Evolutionary conservation across 37 sponge, comb jelly and placozoan species (phyloP).

Genomic region (Oopsacas minuta): DNA sequence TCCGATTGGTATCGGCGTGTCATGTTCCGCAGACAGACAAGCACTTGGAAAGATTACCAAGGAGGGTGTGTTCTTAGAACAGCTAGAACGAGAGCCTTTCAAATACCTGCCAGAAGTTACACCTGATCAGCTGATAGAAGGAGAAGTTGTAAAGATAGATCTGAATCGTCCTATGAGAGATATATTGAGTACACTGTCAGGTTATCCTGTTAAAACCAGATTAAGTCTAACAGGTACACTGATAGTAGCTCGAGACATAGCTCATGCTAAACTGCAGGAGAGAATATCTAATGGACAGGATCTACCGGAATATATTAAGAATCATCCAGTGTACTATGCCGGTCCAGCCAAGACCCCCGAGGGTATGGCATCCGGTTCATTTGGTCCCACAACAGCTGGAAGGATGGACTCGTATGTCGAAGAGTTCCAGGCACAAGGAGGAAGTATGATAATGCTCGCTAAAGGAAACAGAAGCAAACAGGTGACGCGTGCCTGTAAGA

Average conservation of each 20-base stretch:
- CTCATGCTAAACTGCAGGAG: slow-evolving; percentile 39
- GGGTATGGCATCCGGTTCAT: slow-evolving; percentile 34
- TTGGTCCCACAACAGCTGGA: slow-evolving; percentile 42
- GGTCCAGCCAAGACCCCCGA: slow-evolving; percentile 44
- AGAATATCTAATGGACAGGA: slow-evolving; percentile 23
- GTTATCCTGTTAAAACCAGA: slow-evolving; percentile 29
- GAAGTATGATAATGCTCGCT: slow-evolving; percentile 35
- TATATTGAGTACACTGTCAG: slow-evolving; percentile 15
- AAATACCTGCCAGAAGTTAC: slow-evolving; percentile 32
- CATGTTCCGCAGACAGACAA: slow-evolving; percentile 47
- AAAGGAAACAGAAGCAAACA: slow-evolving; percentile 41
- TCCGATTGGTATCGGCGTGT: slow-evolving; percentile 42
- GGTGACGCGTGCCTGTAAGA: slow-evolving; percentile 34
- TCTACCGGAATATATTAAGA: slow-evolving; percentile 29
- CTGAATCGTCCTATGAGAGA: slow-evolving; percentile 30
- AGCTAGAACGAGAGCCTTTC: slow-evolving; percentile 30
- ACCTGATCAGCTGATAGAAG: slow-evolving; percentile 8
- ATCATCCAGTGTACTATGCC: slow-evolving; percentile 46
- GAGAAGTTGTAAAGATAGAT: slow-evolving; percentile 31
- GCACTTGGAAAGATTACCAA: slow-evolving; percentile 35
- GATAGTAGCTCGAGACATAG: slow-evolving; percentile 38
- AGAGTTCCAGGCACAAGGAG: slow-evolving; percentile 27
- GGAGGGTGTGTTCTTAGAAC: slow-evolving; percentile 36
- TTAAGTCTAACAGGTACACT: slow-evolving; percentile 31
- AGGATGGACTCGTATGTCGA: slow-evolving; percentile 39